Conservation (phyloP, 2,113 vertebrate species). For the Neodon shergylaensis region DNA sequence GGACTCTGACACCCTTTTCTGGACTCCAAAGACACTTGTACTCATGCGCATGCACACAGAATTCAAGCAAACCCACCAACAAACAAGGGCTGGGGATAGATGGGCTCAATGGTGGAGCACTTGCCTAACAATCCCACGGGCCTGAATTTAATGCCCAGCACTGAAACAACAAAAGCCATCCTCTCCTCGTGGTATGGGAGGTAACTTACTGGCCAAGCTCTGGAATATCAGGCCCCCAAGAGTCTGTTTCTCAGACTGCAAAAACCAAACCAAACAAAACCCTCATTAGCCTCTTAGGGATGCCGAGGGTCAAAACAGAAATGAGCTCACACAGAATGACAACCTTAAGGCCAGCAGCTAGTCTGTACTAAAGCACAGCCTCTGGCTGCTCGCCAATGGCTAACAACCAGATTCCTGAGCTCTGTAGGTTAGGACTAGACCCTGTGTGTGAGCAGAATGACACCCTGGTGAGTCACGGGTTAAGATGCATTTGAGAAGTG, state of each 20-base stretch:
- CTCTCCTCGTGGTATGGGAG: background rate
- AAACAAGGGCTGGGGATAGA: background rate
- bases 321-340: background rate
- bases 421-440: background rate
- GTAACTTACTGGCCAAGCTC: background rate
- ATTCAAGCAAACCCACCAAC: background rate
- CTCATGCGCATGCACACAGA: background rate
- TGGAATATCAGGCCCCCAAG: background rate
- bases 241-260: background rate
- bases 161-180: background rate
- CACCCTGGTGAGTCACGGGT: background rate
- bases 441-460: background rate
- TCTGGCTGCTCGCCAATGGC: background rate
- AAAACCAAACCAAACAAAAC: background rate
- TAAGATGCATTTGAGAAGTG: background rate
- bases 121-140: background rate
- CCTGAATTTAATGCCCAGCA: background rate
- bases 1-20: background rate
- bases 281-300: conserved; percentile 35
- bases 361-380: background rate
- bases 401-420: conserved; percentile 15
- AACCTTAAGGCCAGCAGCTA: background rate
- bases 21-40: background rate
- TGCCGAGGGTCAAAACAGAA: background rate
- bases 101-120: background rate